Evolutionary conservation across 2,888 invertebrate species (phyloP).

Genomic region (Ernsta delagoae): DNA sequence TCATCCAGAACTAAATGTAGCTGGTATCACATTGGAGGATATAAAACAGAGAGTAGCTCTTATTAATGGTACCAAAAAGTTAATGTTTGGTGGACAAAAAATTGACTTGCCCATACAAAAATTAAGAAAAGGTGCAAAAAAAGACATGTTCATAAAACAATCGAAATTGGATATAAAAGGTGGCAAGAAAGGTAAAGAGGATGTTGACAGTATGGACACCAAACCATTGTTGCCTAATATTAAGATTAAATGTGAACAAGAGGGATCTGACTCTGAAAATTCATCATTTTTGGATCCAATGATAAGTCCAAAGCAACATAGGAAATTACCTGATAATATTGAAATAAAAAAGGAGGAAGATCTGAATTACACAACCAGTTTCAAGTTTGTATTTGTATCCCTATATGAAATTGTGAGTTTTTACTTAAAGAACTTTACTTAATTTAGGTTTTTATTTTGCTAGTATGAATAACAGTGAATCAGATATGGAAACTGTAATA

Average conservation of each 20-base stretch:
- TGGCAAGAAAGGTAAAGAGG: conserved; percentile 68
- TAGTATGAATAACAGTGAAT: conserved; percentile 56
- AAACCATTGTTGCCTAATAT: conserved; percentile 72
- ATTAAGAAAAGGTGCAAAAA: conserved; percentile 65
- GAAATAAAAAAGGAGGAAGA: conserved; percentile 75
- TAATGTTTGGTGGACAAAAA: conserved; percentile 77
- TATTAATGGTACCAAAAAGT: conserved; percentile 61
- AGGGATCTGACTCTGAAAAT: conserved; percentile 79
- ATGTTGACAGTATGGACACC: conserved; percentile 61
- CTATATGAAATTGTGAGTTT: conserved; percentile 7
- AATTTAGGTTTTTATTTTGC: conserved; percentile 25
- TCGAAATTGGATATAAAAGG: conserved; percentile 55
- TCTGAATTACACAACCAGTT: conserved; percentile 55
- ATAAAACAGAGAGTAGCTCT: conserved; percentile 81
- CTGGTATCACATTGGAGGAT: conserved; percentile 89
- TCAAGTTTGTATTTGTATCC: conserved; percentile 57
- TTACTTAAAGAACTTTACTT: conserved; percentile 6
- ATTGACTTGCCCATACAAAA: conserved; percentile 63
- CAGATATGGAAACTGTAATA: conserved; percentile 62
- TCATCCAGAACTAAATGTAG: conserved; percentile 91
- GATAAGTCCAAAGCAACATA: conserved; percentile 71
- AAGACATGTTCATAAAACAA: conserved; percentile 59
- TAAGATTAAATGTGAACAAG: conserved; percentile 74
- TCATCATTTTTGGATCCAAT: conserved; percentile 76
- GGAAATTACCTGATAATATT: conserved; percentile 62